phyloP scores from a whole-genome alignment of 2,797 vertebrate genomes.

The Anabacerthia variegaticeps region DNA sequence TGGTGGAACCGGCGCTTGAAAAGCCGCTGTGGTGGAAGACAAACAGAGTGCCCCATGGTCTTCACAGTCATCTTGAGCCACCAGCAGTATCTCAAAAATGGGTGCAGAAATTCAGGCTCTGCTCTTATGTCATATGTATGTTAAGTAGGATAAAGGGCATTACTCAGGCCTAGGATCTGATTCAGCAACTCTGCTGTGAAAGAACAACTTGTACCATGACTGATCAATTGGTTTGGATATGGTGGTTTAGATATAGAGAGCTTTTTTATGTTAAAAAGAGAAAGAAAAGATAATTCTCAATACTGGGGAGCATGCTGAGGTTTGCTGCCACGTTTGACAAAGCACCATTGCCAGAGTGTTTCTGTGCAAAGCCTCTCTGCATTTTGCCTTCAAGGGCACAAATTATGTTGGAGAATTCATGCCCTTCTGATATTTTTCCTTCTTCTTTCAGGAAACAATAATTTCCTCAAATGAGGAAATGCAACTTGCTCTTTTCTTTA shows the following conservation, averaged over 20 bases:
- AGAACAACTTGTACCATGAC: background rate
- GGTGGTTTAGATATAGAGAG: background rate
- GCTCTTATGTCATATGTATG: accelerated
- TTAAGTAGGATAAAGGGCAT: background rate
- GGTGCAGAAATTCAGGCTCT: background rate
- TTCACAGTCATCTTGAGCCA: background rate
- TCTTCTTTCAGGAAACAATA: background rate
- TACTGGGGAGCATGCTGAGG: background rate
- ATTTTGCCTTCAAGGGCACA: background rate
- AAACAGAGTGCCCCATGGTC: background rate
- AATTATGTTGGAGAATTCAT: background rate
- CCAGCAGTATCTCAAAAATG: background rate
- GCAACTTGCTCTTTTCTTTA: background rate
- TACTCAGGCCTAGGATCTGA: background rate
- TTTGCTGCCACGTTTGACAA: background rate
- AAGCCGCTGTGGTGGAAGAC: background rate
- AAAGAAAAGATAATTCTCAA: background rate
- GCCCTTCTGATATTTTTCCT: background rate
- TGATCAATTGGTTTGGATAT: background rate
- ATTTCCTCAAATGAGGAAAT: background rate
- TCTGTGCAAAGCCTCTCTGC: background rate
- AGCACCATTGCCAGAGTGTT: background rate
- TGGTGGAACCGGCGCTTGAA: background rate
- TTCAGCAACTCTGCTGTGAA: background rate
- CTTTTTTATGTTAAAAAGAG: background rate